Base-by-base conservation (phyloP, 2,797 vertebrate species). In the Hozukius guyotensis region DNA sequence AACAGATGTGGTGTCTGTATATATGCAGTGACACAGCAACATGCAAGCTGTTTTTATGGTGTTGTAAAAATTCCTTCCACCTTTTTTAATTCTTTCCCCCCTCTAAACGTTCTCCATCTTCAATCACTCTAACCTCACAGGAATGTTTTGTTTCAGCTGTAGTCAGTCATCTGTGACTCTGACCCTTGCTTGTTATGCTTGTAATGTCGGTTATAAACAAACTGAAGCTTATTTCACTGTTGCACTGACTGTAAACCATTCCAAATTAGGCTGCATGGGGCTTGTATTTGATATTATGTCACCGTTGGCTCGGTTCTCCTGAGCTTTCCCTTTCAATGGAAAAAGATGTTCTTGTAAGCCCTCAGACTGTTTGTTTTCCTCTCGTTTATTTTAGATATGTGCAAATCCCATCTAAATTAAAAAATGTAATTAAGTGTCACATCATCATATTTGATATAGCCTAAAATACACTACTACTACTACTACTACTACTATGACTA, bases 131-230 rank as follows among this genome's bases (percentile, higher is more conserved):
- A 57, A 71, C 65, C 63, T 79, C 80, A 59, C 49, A 79, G 72
- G 77, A 80, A 87, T 86, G 76, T 73, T 76, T 75, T 67, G 59
- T 82, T 80, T 84, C 10, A 27, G 65, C 42, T 80, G 60, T 29
- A 65, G 29, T 62, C 32, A 34, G 42, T 76, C 76, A 66, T 69
- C 65, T 62, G 8, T 38, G 77, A 68, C 66, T 80, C 74, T 73
- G 66, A 61, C 42, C 29, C 49, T 25, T 52, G 52, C 46, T 55
- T 36, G 29, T 24, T 46, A 46, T 38, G 31, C 8, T 55, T 34
- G 52, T 52, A 71, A 79, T 49, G 75, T 18, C 32, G 13, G 55
- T 27, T 74, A 83, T 86, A 88, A 89, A 89, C 80, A 89, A 80
- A 63, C 42, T 34, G 22, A 49, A 65, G 52, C n/a, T 60, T 55